Conservation (phyloP, 1,140 invertebrate species). For the Berghia stephanieae region DNA sequence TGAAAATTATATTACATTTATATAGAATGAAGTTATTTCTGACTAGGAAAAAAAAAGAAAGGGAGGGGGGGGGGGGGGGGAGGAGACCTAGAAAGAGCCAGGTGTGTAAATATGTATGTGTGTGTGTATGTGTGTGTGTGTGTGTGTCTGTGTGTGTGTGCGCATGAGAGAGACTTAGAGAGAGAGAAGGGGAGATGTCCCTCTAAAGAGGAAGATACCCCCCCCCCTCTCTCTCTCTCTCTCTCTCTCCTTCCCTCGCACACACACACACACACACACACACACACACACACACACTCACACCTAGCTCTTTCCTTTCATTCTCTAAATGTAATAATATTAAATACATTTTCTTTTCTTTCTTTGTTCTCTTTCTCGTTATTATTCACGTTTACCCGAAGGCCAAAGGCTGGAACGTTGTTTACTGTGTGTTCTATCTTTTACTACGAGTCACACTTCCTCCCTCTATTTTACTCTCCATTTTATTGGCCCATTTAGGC, state of each 20-base stretch:
- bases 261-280: slow-evolving; percentile 10
- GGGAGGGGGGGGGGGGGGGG: neutral
- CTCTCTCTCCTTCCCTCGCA: too few relatives aligned
- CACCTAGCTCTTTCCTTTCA: neutral
- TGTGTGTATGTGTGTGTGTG: too few relatives aligned
- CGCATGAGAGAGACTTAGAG: too few relatives aligned
- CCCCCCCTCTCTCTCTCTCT: neutral
- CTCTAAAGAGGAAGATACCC: neutral
- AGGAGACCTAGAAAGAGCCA: neutral
- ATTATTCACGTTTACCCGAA: slow-evolving; percentile 3
- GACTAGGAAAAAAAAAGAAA: neutral
- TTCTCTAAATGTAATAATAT: neutral
- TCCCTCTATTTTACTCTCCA: slow-evolving; percentile 6
- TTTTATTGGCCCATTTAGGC: too few relatives aligned
- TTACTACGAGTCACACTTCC: neutral
- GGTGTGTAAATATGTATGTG: too few relatives aligned
- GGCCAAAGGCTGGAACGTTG: too few relatives aligned
- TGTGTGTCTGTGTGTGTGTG: neutral
- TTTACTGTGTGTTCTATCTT: slow-evolving; percentile 21
- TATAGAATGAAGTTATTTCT: too few relatives aligned
- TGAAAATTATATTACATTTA: too few relatives aligned
- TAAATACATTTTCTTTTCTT: neutral
- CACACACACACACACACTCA: neutral
- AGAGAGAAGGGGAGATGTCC: too few relatives aligned
- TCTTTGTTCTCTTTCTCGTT: slow-evolving; percentile 5